Conservation (phyloP, 1,140 invertebrate genomes). For the Leptonema lineaticorne region DNA sequence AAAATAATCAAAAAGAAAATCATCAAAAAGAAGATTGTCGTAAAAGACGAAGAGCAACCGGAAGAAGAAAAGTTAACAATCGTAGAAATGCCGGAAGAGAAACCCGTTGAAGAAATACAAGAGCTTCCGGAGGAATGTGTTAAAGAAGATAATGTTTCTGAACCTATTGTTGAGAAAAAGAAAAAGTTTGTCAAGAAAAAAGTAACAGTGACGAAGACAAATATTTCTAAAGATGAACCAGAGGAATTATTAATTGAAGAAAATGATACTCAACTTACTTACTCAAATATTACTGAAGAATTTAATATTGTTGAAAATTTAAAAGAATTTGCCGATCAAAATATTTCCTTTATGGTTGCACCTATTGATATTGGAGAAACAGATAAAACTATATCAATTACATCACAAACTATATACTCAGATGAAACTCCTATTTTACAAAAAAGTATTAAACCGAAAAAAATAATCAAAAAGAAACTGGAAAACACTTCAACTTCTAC, state of each 20-base stretch:
- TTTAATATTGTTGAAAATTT: constrained; percentile 39
- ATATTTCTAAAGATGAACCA: constrained; percentile 35
- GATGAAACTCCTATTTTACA: background rate
- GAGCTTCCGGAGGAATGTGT: constrained; percentile 48
- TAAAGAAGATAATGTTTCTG: constrained; percentile 24
- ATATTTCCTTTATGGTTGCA: background rate
- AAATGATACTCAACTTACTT: constrained; percentile 4
- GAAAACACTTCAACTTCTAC: constrained; percentile 20
- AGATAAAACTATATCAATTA: constrained; percentile 6
- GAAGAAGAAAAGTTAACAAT: constrained; percentile 37
- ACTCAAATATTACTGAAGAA: background rate
- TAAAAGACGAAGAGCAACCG: constrained; percentile 3
- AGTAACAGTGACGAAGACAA: constrained; percentile 28
- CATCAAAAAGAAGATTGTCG: constrained; percentile 40
- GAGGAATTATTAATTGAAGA: constrained; percentile 39
- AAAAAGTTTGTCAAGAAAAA: constrained; percentile 32
- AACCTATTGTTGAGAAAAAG: constrained; percentile 37
- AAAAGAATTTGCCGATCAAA: background rate
- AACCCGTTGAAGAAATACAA: constrained; percentile 39
- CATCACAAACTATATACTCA: constrained; percentile 9
- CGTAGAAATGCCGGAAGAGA: constrained; percentile 40
- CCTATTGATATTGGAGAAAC: background rate
- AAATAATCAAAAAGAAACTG: constrained; percentile 13
- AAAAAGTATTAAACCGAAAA: constrained; percentile 22
- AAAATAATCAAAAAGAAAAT: constrained; percentile 34